Evolutionary conservation across 2,797 vertebrate species (phyloP).

Genomic region (Tangara arthus): DNA sequence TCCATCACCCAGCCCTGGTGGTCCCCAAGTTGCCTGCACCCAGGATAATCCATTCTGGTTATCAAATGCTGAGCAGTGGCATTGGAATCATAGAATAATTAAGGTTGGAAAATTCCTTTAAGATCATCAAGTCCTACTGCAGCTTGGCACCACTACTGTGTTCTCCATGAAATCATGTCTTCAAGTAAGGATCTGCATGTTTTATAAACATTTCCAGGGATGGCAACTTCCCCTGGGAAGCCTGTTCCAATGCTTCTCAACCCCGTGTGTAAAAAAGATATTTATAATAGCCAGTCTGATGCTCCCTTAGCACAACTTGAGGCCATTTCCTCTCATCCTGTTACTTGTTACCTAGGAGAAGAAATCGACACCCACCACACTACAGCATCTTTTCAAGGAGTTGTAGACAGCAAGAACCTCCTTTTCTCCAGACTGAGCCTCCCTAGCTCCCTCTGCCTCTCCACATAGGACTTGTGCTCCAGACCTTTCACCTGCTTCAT

Average conservation of each 20-base stretch:
- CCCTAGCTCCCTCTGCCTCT: background rate
- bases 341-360: background rate
- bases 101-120: background rate
- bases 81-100: background rate
- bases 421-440: background rate
- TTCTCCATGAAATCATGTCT: background rate
- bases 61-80: background rate
- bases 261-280: background rate
- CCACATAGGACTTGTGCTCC: background rate
- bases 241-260: background rate
- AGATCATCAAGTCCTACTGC: background rate
- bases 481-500: background rate
- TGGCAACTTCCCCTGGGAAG: background rate
- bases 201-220: background rate
- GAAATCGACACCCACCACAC: accelerated
- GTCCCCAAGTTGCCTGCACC: accelerated
- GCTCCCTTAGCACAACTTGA: accelerated
- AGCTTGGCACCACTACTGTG: background rate
- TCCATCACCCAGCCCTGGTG: background rate
- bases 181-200: background rate
- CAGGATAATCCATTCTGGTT: background rate
- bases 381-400: background rate
- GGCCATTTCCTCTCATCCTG: background rate
- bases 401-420: background rate
- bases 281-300: background rate